Conservation (phyloP, 2,113 vertebrate genomes). For the Ciconia boyciana region DNA sequence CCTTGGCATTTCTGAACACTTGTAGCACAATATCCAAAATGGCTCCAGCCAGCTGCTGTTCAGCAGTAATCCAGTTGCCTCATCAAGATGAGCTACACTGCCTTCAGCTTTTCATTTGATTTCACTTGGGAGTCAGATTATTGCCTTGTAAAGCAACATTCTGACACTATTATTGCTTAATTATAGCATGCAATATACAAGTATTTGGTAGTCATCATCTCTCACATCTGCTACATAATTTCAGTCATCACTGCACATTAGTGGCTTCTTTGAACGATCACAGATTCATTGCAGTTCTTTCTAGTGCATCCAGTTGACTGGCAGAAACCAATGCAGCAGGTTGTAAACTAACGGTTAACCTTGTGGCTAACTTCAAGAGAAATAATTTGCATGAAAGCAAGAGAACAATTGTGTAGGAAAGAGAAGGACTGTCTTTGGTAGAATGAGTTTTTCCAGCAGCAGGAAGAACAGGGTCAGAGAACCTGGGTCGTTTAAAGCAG, state of each 20-base stretch:
- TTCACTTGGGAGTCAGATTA: slow-evolving; percentile 51
- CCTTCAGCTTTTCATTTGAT: slow-evolving; percentile 45
- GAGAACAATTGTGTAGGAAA: not conserved
- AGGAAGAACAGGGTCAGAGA: not conserved
- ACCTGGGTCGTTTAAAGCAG: not conserved
- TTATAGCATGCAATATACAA: slow-evolving; percentile 8
- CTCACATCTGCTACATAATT: slow-evolving; percentile 39
- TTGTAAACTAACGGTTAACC: not conserved
- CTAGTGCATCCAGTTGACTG: not conserved
- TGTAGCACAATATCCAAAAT: not conserved
- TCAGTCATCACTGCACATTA: not conserved
- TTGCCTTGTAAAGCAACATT: slow-evolving; percentile 50
- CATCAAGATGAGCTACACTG: slow-evolving; percentile 11
- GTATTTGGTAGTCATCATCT: slow-evolving; percentile 4
- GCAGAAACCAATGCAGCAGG: not conserved
- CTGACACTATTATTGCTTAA: slow-evolving; percentile 46
- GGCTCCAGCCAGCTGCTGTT: slow-evolving; percentile 24
- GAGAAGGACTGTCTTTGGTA: not conserved
- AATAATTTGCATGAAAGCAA: not conserved
- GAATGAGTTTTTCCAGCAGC: not conserved
- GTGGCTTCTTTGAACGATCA: not conserved
- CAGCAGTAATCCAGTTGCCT: slow-evolving; percentile 9
- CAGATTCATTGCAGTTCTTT: not conserved
- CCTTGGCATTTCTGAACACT: not conserved
- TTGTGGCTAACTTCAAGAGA: not conserved